Base-by-base conservation (phyloP, 2,113 vertebrate species). In the Sinocyclocheilus anshuiensis region DNA sequence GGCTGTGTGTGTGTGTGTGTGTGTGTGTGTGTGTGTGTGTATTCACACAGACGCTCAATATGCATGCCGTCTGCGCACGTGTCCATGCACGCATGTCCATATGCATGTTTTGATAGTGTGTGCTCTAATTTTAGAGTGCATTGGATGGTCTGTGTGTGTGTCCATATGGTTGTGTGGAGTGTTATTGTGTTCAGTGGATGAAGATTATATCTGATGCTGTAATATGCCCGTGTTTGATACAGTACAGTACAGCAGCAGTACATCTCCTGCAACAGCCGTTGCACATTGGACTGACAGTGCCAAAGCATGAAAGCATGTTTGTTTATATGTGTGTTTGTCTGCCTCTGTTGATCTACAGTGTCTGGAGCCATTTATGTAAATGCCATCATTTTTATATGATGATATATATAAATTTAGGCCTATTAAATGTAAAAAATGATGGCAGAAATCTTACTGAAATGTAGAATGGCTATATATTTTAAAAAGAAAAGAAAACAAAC, bases 161-260 rank as follows among this genome's bases (percentile, higher is more conserved):
- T 85, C 42, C 42, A 45, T 45, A 45, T 45, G 42, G 45, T 48
- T 48, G 42, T 45, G 42, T 63, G 77, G 78, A 74, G 63, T 65
- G 84, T 85, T 83, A 86, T 76, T 22, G 33, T 89, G 77, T 91
- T 91, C 87, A 92, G 89, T 91, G 88, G 91, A 93, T 75, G 16
- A 86, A 90, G 94, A 94, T 94, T 94, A 94, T 90, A 91, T 88
- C 89, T 11, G 74, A 91, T 89, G 90, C 90, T 90, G 78, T 89
- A 85, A 83, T 89, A 45, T 45, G 42, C 42, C 42, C 1, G 86
- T 86, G 87, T 86, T 88, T 77, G 86, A 63, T 82, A 26, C 50
- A 55, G 20, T 36, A 36, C 36, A 33, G 29, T 12, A 82, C 1
- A 75, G 16, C 33, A 59, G 22, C 67, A 48, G 5, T 36, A 42